Evolutionary conservation across 2,797 vertebrate genomes (phyloP), one percentile per base, ranked within the genome.

Genomic region (Peromyscus aztecus): DNA sequence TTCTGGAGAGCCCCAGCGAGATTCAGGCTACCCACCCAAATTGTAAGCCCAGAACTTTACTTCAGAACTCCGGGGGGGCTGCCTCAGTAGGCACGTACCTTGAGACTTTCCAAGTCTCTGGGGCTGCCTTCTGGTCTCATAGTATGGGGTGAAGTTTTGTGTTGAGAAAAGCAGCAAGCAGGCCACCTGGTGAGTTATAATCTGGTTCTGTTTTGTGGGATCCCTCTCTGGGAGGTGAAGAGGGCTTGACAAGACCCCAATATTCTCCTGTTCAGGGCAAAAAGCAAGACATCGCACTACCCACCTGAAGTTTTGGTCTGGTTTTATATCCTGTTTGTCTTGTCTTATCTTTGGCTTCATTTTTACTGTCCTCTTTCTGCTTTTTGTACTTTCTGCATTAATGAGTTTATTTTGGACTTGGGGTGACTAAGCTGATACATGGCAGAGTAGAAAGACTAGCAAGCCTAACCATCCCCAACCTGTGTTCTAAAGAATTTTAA

Each of bases 231-330:
- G n/a, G 19, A 73, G 4, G 37, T 40, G 19, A 1, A 73, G 19
- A 19, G 19, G 19, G 21, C 37, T 73, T 4, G 0, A 40, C 1
- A 9, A 19, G n/a, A 73, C n/a, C 37, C n/a, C 8, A 23, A 11
- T 73, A 23, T 73, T 73, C n/a, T 73, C 19, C n/a, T 40, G 9
- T 73, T 17, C 16, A 71, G n/a, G n/a, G 1, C n/a, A 71, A n/a
- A 71, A 17, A 17, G n/a, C 17, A 71, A 71, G 34, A 71, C 17
- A 11, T 71, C 8, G 1, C 10, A 65, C 9, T 12, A 10, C 17
- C 34, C 34, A n/a, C 29, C 34, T 37, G 69, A 12, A 27, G 21
- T 24, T 31, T 77, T 77, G 43, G 27, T 29, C 16, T 34, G 7
- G 46, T 77, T 78, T 77, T 52, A 31, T 77, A 16, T 31, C 29